Conservation (phyloP, 2,797 vertebrate genomes). For the Sebastes melanostomus region DNA sequence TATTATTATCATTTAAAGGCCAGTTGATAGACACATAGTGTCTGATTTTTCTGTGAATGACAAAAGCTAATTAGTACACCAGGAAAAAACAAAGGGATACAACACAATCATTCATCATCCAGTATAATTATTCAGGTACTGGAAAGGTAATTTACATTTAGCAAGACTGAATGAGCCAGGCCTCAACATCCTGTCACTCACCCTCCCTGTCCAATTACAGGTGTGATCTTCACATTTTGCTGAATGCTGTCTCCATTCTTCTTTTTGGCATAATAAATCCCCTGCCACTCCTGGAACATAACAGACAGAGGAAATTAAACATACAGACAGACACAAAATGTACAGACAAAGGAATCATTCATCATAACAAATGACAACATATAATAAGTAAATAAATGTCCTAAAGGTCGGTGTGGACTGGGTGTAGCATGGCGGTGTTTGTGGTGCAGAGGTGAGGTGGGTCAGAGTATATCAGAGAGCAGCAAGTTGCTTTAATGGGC, state of each 20-base stretch:
- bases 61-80: constrained; percentile 33
- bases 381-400: neutral
- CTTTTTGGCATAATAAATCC: constrained; percentile 95
- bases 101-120: neutral
- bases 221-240: constrained; percentile 98
- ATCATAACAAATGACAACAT: neutral
- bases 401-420: neutral
- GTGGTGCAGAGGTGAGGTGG: neutral
- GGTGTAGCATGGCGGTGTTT: neutral
- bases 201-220: constrained; percentile 98
- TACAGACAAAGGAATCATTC: neutral
- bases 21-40: constrained; percentile 99
- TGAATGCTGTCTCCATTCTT: constrained; percentile 96
- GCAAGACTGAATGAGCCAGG: neutral
- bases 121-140: neutral
- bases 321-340: neutral
- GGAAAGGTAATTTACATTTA: constrained; percentile 1
- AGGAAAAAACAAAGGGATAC: neutral
- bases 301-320: neutral
- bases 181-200: constrained; percentile 77
- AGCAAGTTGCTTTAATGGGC: constrained; percentile 53
- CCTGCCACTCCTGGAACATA: constrained; percentile 94
- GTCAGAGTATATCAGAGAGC: constrained; percentile 46
- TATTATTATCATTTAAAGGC: constrained; percentile 94
- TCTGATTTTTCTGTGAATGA: constrained; percentile 94